A percentile compares a stretch with the other conserved stretches of the same genome.
Conservation (phyloP, 2,888 invertebrate genomes). For the Sesia apiformis region DNA sequence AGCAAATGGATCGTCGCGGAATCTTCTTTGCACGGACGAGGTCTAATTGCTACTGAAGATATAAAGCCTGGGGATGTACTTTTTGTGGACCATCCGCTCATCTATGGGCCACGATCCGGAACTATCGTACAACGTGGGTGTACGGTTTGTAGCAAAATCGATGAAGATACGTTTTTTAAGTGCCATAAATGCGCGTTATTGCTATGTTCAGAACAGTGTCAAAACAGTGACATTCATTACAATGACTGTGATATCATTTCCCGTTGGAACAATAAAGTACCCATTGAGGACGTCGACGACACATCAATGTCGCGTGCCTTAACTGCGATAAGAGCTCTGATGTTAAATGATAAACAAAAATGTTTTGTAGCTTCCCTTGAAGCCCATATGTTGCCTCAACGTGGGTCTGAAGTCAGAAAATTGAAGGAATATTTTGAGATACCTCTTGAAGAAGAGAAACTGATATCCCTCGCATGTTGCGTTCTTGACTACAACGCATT, state of each 20-base stretch:
- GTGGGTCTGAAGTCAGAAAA: slow-evolving; percentile 73
- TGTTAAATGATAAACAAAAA: slow-evolving; percentile 58
- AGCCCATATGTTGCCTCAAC: slow-evolving; percentile 66
- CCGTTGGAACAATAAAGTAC: slow-evolving; percentile 70
- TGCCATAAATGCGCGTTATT: slow-evolving; percentile 81
- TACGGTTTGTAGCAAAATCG: slow-evolving; percentile 76
- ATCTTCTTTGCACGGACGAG: slow-evolving; percentile 80
- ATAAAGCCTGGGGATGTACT: slow-evolving; percentile 80
- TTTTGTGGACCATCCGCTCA: slow-evolving; percentile 80
- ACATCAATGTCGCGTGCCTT: slow-evolving; percentile 44
- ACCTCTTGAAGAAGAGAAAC: slow-evolving; percentile 67
- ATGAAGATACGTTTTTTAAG: slow-evolving; percentile 44
- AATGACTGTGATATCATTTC: slow-evolving; percentile 79
- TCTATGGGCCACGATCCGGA: slow-evolving; percentile 79
- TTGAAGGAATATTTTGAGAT: slow-evolving; percentile 67
- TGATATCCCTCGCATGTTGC: slow-evolving; percentile 75
- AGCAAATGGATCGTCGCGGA: slow-evolving; percentile 75
- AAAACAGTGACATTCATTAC: slow-evolving; percentile 71
- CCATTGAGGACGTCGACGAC: slow-evolving; percentile 49
- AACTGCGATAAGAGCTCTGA: slow-evolving; percentile 50
- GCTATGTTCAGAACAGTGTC: slow-evolving; percentile 79
- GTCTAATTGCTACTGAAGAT: slow-evolving; percentile 80
- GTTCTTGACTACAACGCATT: slow-evolving; percentile 81
- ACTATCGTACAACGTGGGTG: slow-evolving; percentile 75
- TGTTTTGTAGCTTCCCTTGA: slow-evolving; percentile 68